These are phyloP conservation scores for Scelioninae gen. 1 DNA, from an alignment of 2,888 invertebrate species.

Conservation along the genomic window DNA sequence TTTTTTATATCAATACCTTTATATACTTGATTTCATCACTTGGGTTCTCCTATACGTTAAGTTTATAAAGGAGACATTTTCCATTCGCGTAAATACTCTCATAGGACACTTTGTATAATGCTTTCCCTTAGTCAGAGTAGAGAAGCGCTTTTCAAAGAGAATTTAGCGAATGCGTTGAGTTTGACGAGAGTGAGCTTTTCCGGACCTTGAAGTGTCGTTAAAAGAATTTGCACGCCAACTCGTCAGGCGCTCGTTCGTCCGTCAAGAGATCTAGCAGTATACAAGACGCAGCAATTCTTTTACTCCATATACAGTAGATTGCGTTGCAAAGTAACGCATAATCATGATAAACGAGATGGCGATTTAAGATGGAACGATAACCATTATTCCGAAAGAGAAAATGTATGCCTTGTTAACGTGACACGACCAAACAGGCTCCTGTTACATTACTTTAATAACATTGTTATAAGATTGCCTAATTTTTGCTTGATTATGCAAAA, in stretches of 20 bases:
- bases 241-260: slow-evolving; percentile 82
- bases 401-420: slow-evolving; percentile 45
- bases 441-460: slow-evolving; percentile 40
- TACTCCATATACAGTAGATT: slow-evolving; percentile 57
- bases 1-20: too few species aligned
- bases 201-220: slow-evolving; percentile 81
- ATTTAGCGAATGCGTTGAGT: slow-evolving; percentile 77
- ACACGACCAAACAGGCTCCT: slow-evolving; percentile 31
- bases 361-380: slow-evolving; percentile 50
- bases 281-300: slow-evolving; percentile 62
- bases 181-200: slow-evolving; percentile 74
- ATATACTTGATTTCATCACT: too few species aligned
- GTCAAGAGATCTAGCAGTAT: slow-evolving; percentile 73
- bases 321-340: slow-evolving; percentile 62
- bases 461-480: slow-evolving; percentile 50
- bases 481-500: slow-evolving; percentile 54
- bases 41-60: slow-evolving; percentile 2
- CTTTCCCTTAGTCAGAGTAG: slow-evolving; percentile 40
- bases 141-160: slow-evolving; percentile 78
- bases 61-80: slow-evolving; percentile 52
- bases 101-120: slow-evolving; percentile 44
- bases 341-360: slow-evolving; percentile 66
- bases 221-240: slow-evolving; percentile 83
- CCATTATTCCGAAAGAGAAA: slow-evolving; percentile 56
- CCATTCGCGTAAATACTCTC: slow-evolving; percentile 50